Evolutionary conservation across 1,140 invertebrate species (phyloP).

Genomic region (Heliothis subflexa): DNA sequence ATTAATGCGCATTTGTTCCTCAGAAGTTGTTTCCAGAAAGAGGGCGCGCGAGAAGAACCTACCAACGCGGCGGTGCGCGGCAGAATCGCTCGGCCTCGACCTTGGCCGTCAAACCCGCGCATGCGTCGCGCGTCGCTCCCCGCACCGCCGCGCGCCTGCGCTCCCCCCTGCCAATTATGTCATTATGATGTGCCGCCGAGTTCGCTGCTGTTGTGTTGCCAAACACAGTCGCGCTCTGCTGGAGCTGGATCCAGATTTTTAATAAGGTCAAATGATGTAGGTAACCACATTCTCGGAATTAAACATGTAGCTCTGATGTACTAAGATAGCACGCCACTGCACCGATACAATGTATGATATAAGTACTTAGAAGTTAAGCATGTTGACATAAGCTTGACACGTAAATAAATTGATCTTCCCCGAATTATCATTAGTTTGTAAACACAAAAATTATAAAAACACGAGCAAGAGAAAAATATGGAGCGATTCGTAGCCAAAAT

Average conservation of each 20-base stretch:
- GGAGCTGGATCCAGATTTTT: slow-evolving; percentile 71
- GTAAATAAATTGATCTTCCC: slow-evolving; percentile 1
- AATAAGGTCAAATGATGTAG: slow-evolving; percentile 51
- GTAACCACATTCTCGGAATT: slow-evolving; percentile 25
- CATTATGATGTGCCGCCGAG: slow-evolving; percentile 75
- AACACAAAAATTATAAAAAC: not conserved
- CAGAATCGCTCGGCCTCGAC: slow-evolving; percentile 84
- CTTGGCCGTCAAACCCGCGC: slow-evolving; percentile 85
- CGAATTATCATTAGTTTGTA: slow-evolving; percentile 20
- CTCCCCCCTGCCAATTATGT: slow-evolving; percentile 81
- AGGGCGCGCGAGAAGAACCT: slow-evolving; percentile 71
- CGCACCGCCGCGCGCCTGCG: slow-evolving; percentile 51
- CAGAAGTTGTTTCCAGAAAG: slow-evolving; percentile 73
- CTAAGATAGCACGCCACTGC: not conserved
- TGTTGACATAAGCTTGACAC: slow-evolving; percentile 6
- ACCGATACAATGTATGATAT: not conserved
- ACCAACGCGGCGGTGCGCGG: slow-evolving; percentile 80
- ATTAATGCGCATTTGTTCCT: slow-evolving; percentile 75
- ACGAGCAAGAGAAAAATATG: too few species aligned
- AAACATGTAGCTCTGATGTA: not conserved
- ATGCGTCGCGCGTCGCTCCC: slow-evolving; percentile 77
- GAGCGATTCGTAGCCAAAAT: slow-evolving; percentile 12
- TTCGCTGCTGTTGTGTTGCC: slow-evolving; percentile 77
- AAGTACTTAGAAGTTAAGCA: slow-evolving; percentile 1
- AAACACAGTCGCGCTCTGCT: slow-evolving; percentile 75